These are phyloP conservation scores for Fragum whitleyi DNA, from an alignment of 2,888 invertebrate genomes.

Conservation along the genomic window DNA sequence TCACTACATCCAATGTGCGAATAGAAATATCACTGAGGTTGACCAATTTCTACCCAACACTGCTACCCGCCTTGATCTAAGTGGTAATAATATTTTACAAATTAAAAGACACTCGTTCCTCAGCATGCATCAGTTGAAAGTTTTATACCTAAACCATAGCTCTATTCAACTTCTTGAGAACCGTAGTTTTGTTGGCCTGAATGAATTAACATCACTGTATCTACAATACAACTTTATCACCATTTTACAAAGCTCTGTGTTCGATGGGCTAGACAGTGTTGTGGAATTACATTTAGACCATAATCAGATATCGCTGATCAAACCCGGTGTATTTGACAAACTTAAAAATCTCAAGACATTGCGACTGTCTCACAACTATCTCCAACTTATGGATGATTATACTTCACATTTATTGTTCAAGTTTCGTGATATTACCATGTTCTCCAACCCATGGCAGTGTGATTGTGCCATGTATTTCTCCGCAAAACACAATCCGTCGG, in stretches of 20 bases:
- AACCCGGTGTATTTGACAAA: constrained; percentile 61
- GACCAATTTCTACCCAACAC: constrained; percentile 67
- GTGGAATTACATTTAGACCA: constrained; percentile 63
- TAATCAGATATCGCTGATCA: constrained; percentile 64
- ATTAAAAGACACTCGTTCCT: constrained; percentile 60
- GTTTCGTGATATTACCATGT: constrained; percentile 64
- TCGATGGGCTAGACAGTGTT: constrained; percentile 65
- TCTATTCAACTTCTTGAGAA: constrained; percentile 64
- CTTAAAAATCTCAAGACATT: constrained; percentile 60
- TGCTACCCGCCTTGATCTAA: constrained; percentile 68
- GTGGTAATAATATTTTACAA: constrained; percentile 66
- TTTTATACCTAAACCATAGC: constrained; percentile 68
- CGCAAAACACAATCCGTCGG: constrained; percentile 37
- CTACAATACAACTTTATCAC: constrained; percentile 59
- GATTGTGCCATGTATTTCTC: constrained; percentile 65
- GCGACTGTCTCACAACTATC: constrained; percentile 62
- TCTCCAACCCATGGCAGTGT: constrained; percentile 68
- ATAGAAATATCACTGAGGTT: constrained; percentile 53
- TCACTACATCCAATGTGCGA: constrained; percentile 65
- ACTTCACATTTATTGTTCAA: constrained; percentile 54
- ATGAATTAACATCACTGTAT: constrained; percentile 53
- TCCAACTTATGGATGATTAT: constrained; percentile 60
- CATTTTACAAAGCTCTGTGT: constrained; percentile 60
- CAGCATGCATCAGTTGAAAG: constrained; percentile 51
- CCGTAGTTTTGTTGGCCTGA: constrained; percentile 72